Evolutionary conservation across 2,888 invertebrate species (phyloP).

Genomic region (Xestia c-nigrum): DNA sequence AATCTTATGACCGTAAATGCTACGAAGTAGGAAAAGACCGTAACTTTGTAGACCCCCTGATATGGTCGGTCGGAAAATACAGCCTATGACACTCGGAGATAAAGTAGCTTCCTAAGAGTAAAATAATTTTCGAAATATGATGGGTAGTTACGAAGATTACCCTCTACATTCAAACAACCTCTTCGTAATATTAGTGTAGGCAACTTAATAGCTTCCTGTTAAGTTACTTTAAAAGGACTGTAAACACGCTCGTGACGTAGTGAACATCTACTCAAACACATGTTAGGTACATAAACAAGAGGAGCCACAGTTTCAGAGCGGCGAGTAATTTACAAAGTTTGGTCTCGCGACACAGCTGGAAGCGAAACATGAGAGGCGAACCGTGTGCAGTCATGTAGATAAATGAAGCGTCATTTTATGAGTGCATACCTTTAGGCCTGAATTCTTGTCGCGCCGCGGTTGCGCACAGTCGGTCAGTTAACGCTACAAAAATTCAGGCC

Average conservation of each 20-base stretch:
- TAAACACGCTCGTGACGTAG: neutral
- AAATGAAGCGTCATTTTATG: neutral
- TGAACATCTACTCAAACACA: conserved; percentile 44
- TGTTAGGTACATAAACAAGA: conserved; percentile 37
- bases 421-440: neutral
- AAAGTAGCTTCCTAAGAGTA: neutral
- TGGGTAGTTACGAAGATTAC: neutral
- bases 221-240: neutral
- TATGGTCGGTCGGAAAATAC: neutral
- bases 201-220: neutral
- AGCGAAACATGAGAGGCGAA: conserved; percentile 40
- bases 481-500: too few species aligned
- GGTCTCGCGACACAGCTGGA: conserved; percentile 25
- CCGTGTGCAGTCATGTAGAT: neutral
- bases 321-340: conserved; percentile 55
- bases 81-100: neutral
- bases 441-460: too few species aligned
- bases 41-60: neutral
- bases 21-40: too few species aligned
- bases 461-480: too few species aligned
- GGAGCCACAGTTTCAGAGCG: conserved; percentile 28
- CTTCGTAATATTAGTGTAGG: neutral
- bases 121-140: neutral
- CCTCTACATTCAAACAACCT: neutral
- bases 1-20: too few species aligned